These are phyloP conservation scores for Danio aesculapii DNA, from an alignment of 2,797 vertebrate genomes.

Conservation along the genomic window DNA sequence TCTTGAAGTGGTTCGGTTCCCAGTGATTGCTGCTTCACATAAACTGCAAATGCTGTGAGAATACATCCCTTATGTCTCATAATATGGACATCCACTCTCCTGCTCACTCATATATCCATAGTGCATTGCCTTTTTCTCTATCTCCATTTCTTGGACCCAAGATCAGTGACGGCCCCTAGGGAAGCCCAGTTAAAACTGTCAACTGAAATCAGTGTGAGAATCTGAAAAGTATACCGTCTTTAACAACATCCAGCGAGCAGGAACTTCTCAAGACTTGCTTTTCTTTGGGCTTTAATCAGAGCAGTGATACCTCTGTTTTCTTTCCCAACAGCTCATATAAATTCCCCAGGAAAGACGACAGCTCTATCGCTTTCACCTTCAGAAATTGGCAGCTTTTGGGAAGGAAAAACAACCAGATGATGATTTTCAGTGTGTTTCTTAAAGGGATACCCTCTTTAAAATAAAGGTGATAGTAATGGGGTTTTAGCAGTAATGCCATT, in stretches of 20 bases:
- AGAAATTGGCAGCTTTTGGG: neutral
- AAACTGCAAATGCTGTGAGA: too few relatives aligned
- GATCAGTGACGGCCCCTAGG: constrained; percentile 54
- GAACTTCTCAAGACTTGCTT: constrained; percentile 27
- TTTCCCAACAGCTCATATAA: constrained; percentile 8
- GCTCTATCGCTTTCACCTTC: constrained; percentile 7
- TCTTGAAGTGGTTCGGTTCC: too few relatives aligned
- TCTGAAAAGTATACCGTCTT: constrained; percentile 52
- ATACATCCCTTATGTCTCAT: too few relatives aligned
- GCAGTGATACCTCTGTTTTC: constrained; percentile 20
- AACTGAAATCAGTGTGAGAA: constrained; percentile 55
- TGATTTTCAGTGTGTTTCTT: neutral
- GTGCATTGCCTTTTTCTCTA: constrained; percentile 9
- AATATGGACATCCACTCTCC: neutral
- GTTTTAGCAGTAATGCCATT: too few relatives aligned
- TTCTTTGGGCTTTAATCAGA: constrained; percentile 29
- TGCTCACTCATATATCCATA: neutral
- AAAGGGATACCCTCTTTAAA: neutral
- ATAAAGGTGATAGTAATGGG: too few relatives aligned
- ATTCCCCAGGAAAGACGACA: neutral
- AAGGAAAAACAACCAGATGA: neutral
- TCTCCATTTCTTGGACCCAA: constrained; percentile 33
- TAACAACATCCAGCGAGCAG: constrained; percentile 44
- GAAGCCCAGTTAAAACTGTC: constrained; percentile 60
- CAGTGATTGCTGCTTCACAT: too few relatives aligned